Conservation (phyloP, 1,140 invertebrate genomes). For the Euwallacea similis region DNA sequence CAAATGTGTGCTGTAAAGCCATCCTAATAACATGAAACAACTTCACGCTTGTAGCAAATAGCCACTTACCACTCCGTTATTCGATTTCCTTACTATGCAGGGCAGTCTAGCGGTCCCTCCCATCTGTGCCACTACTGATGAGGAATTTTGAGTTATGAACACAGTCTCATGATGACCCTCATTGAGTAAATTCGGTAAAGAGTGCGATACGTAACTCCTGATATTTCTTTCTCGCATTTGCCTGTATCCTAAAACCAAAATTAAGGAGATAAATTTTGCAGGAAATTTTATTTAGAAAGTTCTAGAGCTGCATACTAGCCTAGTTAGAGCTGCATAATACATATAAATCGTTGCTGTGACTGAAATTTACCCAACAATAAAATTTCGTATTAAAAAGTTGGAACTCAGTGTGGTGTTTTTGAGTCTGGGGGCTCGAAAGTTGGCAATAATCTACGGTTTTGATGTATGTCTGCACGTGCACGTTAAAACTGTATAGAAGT, state of each 20-base stretch:
- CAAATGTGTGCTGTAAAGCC: not conserved
- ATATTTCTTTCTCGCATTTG: not conserved
- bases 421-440: no score
- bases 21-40: not conserved
- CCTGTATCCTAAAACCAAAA: not conserved
- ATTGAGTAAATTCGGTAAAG: slow-evolving; percentile 32
- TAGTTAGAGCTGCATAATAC: no score
- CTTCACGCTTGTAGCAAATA: not conserved
- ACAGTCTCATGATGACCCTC: slow-evolving; percentile 21
- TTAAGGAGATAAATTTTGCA: no score
- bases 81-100: slow-evolving; percentile 67
- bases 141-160: slow-evolving; percentile 59
- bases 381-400: no score
- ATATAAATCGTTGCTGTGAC: no score
- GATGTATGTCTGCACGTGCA: not conserved
- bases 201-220: slow-evolving; percentile 37
- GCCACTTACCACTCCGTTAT: slow-evolving; percentile 68
- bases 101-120: slow-evolving; percentile 70
- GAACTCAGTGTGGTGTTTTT: no score
- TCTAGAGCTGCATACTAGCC: no score
- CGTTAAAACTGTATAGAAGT: slow-evolving; percentile 9
- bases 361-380: no score
- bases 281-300: no score
- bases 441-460: not conserved
- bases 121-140: slow-evolving; percentile 67